Conservation (phyloP, 2,888 invertebrate species). For the Pyrrhia umbra region DNA sequence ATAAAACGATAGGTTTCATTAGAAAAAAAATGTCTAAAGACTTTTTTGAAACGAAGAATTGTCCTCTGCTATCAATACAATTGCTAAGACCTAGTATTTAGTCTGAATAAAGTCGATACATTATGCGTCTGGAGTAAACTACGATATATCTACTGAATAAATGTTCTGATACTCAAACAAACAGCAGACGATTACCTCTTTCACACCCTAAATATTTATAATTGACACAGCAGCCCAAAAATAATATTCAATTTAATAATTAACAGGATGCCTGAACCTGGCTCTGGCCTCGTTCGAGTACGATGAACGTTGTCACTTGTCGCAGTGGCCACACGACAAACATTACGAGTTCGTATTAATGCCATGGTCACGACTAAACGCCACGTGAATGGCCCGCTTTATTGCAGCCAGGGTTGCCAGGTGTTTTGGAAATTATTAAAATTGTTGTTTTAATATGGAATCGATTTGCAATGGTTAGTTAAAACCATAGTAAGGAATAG, state of each 20-base stretch:
- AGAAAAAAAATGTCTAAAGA: too few relatives aligned
- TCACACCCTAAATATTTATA: slow-evolving; percentile 20
- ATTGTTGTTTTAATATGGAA: slow-evolving; percentile 13
- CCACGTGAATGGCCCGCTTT: slow-evolving; percentile 53
- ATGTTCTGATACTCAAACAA: neutral
- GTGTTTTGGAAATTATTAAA: slow-evolving; percentile 2
- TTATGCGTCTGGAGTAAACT: too few relatives aligned
- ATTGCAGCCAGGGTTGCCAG: slow-evolving; percentile 41
- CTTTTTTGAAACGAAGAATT: too few relatives aligned
- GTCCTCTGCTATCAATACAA: too few relatives aligned
- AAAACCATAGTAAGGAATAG: slow-evolving; percentile 8
- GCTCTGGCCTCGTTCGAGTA: slow-evolving; percentile 52
- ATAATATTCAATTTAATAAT: slow-evolving; percentile 51
- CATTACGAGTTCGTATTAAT: slow-evolving; percentile 55
- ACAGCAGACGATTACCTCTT: slow-evolving; percentile 34
- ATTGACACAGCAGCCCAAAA: slow-evolving; percentile 39
- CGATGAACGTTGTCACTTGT: slow-evolving; percentile 54
- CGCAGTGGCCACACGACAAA: slow-evolving; percentile 40
- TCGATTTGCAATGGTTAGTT: slow-evolving; percentile 1
- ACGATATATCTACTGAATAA: neutral
- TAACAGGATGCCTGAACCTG: slow-evolving; percentile 47
- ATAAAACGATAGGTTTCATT: too few relatives aligned
- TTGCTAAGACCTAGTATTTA: too few relatives aligned
- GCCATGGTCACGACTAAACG: slow-evolving; percentile 61
- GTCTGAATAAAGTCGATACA: too few relatives aligned